Evolutionary conservation across 2,888 invertebrate genomes (phyloP), one percentile per base, ranked within the genome.

Genomic region (Nephrocerus scutellatus): DNA sequence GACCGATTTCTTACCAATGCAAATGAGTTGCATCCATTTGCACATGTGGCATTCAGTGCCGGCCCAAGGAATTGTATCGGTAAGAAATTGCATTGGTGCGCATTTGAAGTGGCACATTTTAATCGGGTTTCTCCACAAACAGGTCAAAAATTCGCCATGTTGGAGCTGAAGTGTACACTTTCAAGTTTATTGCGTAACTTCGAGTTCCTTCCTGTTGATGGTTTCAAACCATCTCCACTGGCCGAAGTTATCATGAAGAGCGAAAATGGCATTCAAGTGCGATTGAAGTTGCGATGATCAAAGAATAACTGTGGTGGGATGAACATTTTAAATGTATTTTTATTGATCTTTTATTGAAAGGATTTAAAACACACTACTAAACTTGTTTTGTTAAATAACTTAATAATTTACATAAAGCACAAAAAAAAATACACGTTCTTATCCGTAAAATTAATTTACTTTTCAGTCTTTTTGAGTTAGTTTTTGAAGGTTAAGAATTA

Each of bases 141-240:
- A 66, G 66, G 68, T 14, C 68, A 68, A 59, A 68, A 62, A 48
- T 68, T 66, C 40, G 68, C 68, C 32, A 64, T 68, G 62, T 38
- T 66, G 30, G 68, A 68, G 40, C 41, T 67, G 13, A 68, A 68
- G 49, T 54, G 56, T 14, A 44, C 57, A 3, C 33, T 68, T 3
- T 51, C 66, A 3, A 56, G 55, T 43, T 39, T 68, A 6, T 38
- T 68, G 42, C 53, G 62, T 3, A 55, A 53, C 31, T 68, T 59
- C 46, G 57, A 64, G 44, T 50, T 68, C 24, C 41, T 65, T 29
- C 61, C 66, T 2, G 63, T 55, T 1, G 51, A 50, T n/a, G 49
- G 47, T 6, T 59, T 56, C 37, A 40, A 52, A 41, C 60, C 62
- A 0, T 41, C 49, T 19, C 57, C 62, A 2, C 43, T 59, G 30